Conservation (phyloP, 2,888 invertebrate genomes). For the Eupeodes luniger region DNA sequence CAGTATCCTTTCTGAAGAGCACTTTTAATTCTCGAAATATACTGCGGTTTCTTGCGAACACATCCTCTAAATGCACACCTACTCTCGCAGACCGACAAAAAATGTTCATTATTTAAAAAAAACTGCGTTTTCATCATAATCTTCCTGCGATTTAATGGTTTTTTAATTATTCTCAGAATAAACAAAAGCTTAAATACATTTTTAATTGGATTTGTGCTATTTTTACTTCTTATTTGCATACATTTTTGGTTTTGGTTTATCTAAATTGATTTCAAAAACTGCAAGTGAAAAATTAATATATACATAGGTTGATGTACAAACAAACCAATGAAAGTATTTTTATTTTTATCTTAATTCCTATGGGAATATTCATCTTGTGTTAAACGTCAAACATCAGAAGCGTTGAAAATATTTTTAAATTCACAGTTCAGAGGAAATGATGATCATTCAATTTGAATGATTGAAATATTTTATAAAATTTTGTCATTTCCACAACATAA, state of each 20-base stretch:
- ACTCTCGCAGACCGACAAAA: not conserved
- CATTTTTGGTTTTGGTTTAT: not conserved
- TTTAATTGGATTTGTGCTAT: constrained; percentile 4
- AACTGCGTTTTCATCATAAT: constrained; percentile 1
- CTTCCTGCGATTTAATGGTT: constrained; percentile 4
- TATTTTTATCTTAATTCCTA: not conserved
- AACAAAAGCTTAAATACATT: constrained; percentile 20
- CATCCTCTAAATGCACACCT: not conserved
- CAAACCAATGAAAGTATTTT: constrained; percentile 18
- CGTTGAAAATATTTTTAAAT: not conserved
- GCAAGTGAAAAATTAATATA: constrained; percentile 3
- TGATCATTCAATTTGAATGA: too few relatives aligned
- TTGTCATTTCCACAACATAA: too few relatives aligned
- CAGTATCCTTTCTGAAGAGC: not conserved
- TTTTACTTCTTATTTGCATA: constrained; percentile 16
- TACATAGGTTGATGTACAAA: not conserved
- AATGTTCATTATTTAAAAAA: not conserved
- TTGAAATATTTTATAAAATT: too few relatives aligned
- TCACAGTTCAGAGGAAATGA: not conserved
- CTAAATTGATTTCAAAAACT: constrained; percentile 5
- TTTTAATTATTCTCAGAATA: constrained; percentile 26
- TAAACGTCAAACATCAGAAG: not conserved
- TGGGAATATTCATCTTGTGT: not conserved
- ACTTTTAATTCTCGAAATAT: not conserved
- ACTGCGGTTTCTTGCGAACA: not conserved